Base-by-base conservation (phyloP, 2,797 vertebrate genomes). In the Hydrocynus forskahlii region DNA sequence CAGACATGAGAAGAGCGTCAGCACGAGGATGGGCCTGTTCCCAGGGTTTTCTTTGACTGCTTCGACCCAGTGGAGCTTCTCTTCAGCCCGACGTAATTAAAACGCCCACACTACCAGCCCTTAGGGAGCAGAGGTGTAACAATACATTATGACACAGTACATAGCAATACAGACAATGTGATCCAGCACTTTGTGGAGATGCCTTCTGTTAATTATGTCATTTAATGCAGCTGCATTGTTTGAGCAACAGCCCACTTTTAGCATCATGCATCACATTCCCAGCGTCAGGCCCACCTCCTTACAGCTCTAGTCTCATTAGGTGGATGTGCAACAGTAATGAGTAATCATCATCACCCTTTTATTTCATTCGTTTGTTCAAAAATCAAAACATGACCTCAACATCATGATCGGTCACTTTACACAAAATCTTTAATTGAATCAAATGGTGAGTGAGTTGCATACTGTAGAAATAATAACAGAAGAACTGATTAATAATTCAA, bases 1-100 rank as follows among this genome's bases (percentile, higher is more conserved):
- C 9, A 63, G 9, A 75, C 60, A 80, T 81, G 82, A 74, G 54
- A 70, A 78, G 4, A 55, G 62, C 74, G 29, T 80, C 55, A 70
- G 69, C 55, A 55, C n/a, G 67, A 45, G 45, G 75, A 62, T 74
- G 45, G 79, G 63, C 4, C 17, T 12, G 23, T 29, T 54, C 52
- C 52, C 54, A 38, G 25, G 25, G 52, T 8, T 73, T 73, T 57
- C 48, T 73, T 73, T 19, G 9, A 38, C 12, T 6, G 25, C 25
- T 57, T 57, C 17, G 52, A 9, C 10, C 25, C 52, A 73, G 5
- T 54, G 69, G 48, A 71, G 23, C 21, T 29, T 54, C 48, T 17
- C 48, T 10, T 25, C 25, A 35, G 69, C 23, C 69, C 35, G 1
- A 17, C 7, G 14, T 29, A 54, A 23, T 23, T 71, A 35, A 52